Percentiles rank a stretch among this genome's conserved stretches.
phyloP scores from a whole-genome alignment of 2,888 invertebrate species.

The Lordiphosa fenestrarum region DNA sequence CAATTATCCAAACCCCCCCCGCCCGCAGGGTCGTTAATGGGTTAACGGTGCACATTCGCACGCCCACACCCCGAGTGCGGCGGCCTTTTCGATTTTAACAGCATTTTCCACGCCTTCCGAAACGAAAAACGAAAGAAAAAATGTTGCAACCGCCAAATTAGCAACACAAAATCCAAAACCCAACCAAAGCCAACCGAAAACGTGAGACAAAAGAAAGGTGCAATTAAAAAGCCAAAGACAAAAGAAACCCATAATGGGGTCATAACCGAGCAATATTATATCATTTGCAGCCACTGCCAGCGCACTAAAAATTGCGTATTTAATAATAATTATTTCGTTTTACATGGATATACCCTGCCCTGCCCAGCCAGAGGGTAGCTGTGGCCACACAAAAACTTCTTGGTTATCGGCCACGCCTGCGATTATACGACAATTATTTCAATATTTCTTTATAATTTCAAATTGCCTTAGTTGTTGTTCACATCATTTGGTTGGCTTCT shows the following conservation, averaged over 20 bases:
- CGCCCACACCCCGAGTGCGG: conserved; percentile 2
- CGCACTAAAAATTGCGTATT: conserved; percentile 4
- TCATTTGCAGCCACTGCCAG: conserved; percentile 3
- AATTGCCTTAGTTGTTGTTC: conserved; percentile 18
- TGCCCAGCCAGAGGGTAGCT: too few species aligned
- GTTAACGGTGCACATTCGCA: conserved; percentile 7
- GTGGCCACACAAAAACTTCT: too few species aligned
- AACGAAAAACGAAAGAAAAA: conserved; percentile 7
- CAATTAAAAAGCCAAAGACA: conserved; percentile 26
- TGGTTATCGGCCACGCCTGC: not conserved
- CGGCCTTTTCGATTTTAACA: not conserved
- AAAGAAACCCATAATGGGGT: not conserved
- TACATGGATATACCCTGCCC: too few species aligned
- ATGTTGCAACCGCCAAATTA: conserved; percentile 12
- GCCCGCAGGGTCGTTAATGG: not conserved
- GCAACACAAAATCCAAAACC: conserved; percentile 3
- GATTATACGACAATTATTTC: conserved; percentile 13
- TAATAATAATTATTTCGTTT: too few species aligned
- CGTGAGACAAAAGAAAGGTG: conserved; percentile 28
- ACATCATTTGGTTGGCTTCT: conserved; percentile 33
- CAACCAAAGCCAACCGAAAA: conserved; percentile 9
- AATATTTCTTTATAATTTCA: conserved; percentile 10
- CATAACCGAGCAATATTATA: conserved; percentile 12
- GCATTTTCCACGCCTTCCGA: conserved; percentile 17
- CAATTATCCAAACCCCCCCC: too few species aligned